A percentile compares a stretch with the other conserved stretches of the same genome.
phyloP scores from a whole-genome alignment of 2,888 invertebrate species.

The Drosophila recens region DNA sequence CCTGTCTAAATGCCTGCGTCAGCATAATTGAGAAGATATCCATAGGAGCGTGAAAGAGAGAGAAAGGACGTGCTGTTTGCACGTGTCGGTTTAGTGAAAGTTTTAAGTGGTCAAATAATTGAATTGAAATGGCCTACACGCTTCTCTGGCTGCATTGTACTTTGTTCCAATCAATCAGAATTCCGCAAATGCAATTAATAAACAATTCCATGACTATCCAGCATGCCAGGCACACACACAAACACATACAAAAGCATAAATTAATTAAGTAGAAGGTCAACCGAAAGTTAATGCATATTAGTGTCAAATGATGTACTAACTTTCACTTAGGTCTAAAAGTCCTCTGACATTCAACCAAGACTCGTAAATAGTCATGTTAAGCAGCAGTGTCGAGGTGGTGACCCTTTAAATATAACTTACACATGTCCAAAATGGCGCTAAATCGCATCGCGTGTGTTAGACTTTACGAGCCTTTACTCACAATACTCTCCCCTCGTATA shows the following conservation, averaged over 20 bases:
- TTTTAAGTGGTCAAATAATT: conserved; percentile 30
- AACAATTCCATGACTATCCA: background rate
- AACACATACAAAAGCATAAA: conserved; percentile 9
- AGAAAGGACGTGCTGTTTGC: conserved; percentile 4
- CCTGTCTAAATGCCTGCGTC: conserved; percentile 21
- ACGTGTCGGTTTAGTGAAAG: conserved; percentile 19
- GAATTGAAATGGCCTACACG: conserved; percentile 19
- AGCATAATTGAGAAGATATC: conserved; percentile 46
- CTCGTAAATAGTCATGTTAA: conserved; percentile 54
- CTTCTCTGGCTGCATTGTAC: conserved; percentile 5
- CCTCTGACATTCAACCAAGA: conserved; percentile 27
- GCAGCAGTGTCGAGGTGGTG: conserved; percentile 5
- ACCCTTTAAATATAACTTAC: conserved; percentile 14
- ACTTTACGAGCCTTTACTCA: conserved; percentile 34
- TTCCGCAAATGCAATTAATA: conserved; percentile 10
- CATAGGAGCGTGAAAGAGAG: background rate
- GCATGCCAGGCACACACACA: background rate
- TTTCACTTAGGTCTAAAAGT: conserved; percentile 33
- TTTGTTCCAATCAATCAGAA: conserved; percentile 4
- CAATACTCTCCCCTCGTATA: conserved; percentile 31
- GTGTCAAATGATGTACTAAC: conserved; percentile 43
- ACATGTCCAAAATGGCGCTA: conserved; percentile 40
- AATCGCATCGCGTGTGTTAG: conserved; percentile 46
- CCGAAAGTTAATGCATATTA: conserved; percentile 42
- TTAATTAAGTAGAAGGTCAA: conserved; percentile 15